Conservation (phyloP, 1,140 invertebrate species). For the Pachyrhynchus sulphureomaculatus region DNA sequence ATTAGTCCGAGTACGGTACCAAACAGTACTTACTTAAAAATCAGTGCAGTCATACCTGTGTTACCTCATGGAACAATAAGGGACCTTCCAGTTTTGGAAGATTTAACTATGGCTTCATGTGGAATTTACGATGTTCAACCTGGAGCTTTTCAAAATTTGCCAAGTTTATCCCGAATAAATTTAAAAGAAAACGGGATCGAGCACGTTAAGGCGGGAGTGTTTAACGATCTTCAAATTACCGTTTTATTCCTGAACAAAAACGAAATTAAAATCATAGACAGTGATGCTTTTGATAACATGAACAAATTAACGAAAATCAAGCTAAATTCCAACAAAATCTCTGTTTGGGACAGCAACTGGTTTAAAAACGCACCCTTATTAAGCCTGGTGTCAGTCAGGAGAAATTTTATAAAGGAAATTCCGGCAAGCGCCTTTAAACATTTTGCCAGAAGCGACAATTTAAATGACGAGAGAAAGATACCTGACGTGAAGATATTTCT, state of each 20-base stretch:
- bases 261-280: slow-evolving; percentile 40
- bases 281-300: slow-evolving; percentile 45
- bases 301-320: slow-evolving; percentile 39
- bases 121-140: slow-evolving; percentile 37
- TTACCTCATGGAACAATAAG: slow-evolving; percentile 35
- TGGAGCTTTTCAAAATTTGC: slow-evolving; percentile 43
- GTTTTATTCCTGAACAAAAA: slow-evolving; percentile 43
- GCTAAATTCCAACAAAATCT: slow-evolving; percentile 41
- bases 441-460: slow-evolving; percentile 31
- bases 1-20: slow-evolving; percentile 17
- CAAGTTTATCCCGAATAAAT: slow-evolving; percentile 36
- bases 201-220: slow-evolving; percentile 41
- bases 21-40: slow-evolving; percentile 14
- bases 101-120: slow-evolving; percentile 34
- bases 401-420: slow-evolving; percentile 39
- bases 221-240: slow-evolving; percentile 41
- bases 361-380: slow-evolving; percentile 42
- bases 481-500: slow-evolving; percentile 39
- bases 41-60: slow-evolving; percentile 29
- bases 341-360: slow-evolving; percentile 43
- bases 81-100: slow-evolving; percentile 37
- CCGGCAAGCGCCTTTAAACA: slow-evolving; percentile 41
- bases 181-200: slow-evolving; percentile 42
- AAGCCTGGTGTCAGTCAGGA: slow-evolving; percentile 32
- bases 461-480: slow-evolving; percentile 20